Percentiles rank a stretch among this genome's conserved stretches.
phyloP scores from a whole-genome alignment of 2,113 vertebrate species.

The Candoia aspera region DNA sequence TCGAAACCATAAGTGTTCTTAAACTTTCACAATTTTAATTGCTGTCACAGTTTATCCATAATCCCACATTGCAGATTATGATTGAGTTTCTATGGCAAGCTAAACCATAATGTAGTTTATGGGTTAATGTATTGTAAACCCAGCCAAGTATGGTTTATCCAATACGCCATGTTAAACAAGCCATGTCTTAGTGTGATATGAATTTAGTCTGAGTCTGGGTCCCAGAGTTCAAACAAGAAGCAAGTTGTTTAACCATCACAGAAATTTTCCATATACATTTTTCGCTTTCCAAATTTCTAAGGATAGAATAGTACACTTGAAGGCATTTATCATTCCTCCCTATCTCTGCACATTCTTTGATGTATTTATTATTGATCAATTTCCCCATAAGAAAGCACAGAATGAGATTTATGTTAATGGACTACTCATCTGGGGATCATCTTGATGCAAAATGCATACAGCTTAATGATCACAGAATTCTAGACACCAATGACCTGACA shows the following conservation, averaged over 20 bases:
- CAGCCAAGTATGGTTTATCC: neutral
- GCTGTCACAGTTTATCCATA: neutral
- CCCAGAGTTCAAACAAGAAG: neutral
- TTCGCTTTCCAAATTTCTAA: neutral
- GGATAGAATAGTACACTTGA: neutral
- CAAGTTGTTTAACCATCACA: neutral
- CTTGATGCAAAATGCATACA: neutral
- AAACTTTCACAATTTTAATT: neutral
- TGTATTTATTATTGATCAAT: neutral
- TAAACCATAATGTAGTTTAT: neutral
- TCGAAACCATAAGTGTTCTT: neutral
- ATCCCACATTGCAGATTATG: neutral
- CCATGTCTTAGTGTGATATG: neutral
- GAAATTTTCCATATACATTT: neutral
- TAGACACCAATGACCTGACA: neutral
- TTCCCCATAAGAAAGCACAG: neutral
- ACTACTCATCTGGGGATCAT: neutral
- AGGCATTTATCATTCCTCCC: neutral
- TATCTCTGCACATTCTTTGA: neutral
- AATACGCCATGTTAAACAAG: neutral
- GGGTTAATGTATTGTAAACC: neutral
- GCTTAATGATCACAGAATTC: neutral
- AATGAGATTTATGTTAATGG: neutral
- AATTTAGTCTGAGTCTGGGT: neutral
- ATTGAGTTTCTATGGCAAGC: neutral